A percentile compares a stretch with the other conserved stretches of the same genome.
phyloP scores from a whole-genome alignment of 1,140 invertebrate species.

The Homalodisca vitripennis region DNA sequence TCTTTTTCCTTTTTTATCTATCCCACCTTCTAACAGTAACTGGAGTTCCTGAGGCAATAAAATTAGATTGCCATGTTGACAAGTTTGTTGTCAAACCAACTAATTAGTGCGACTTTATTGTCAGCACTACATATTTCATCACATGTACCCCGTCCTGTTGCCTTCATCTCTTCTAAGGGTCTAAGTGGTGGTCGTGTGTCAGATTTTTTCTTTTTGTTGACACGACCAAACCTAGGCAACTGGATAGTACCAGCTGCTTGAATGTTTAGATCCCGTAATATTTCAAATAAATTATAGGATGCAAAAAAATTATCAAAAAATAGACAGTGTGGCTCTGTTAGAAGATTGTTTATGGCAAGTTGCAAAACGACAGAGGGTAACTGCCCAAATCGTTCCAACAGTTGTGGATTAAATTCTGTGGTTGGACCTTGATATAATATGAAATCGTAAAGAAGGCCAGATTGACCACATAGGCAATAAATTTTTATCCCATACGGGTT shows the following conservation, averaged over 20 bases:
- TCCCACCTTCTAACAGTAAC: slow-evolving; percentile 41
- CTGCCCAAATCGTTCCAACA: slow-evolving; percentile 37
- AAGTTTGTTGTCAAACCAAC: slow-evolving; percentile 36
- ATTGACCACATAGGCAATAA: slow-evolving; percentile 32
- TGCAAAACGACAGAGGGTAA: slow-evolving; percentile 38
- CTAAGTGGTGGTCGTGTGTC: slow-evolving; percentile 27
- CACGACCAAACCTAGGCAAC: slow-evolving; percentile 26
- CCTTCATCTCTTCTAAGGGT: slow-evolving; percentile 27
- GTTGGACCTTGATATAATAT: slow-evolving; percentile 42
- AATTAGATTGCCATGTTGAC: slow-evolving; percentile 37
- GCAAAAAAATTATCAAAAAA: slow-evolving; percentile 36
- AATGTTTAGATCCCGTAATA: slow-evolving; percentile 18
- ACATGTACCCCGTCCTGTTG: slow-evolving; percentile 27
- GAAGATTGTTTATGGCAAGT: slow-evolving; percentile 18
- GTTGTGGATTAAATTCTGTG: slow-evolving; percentile 39
- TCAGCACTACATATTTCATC: slow-evolving; percentile 25
- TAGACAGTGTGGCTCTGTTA: slow-evolving; percentile 19
- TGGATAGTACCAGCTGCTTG: slow-evolving; percentile 33
- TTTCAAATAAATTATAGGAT: slow-evolving; percentile 30
- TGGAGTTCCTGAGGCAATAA: slow-evolving; percentile 31
- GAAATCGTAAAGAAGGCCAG: slow-evolving; percentile 41
- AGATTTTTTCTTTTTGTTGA: slow-evolving; percentile 12
- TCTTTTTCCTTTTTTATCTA: slow-evolving; percentile 43
- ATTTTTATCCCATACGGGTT: slow-evolving; percentile 39
- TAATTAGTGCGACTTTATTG: slow-evolving; percentile 30